Evolutionary conservation across 2,888 invertebrate genomes (phyloP).

Genomic region (Eristalinus aeneus): DNA sequence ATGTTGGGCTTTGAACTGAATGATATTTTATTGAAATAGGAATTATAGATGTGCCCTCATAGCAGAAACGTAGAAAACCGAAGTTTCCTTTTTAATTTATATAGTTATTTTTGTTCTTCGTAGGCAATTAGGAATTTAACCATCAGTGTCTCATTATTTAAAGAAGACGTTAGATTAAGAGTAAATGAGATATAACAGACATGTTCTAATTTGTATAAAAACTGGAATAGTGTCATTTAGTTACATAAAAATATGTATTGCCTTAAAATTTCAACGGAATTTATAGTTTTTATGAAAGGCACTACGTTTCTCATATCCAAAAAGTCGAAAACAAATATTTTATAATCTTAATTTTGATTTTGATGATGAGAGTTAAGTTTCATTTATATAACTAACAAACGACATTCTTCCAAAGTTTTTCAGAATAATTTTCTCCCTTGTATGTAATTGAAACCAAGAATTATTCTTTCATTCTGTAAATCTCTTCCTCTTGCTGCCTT

Average conservation of each 20-base stretch:
- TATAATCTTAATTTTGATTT: neutral
- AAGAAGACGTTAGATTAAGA: neutral
- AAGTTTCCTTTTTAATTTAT: conserved; percentile 12
- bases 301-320: too few species aligned
- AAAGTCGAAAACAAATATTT: neutral
- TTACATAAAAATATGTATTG: too few species aligned
- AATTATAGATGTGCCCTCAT: conserved; percentile 22
- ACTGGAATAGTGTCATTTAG: too few species aligned
- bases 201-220: neutral
- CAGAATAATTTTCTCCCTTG: conserved; percentile 45
- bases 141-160: too few species aligned
- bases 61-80: neutral
- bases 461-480: conserved; percentile 27
- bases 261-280: too few species aligned
- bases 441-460: conserved; percentile 44
- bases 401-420: conserved; percentile 49
- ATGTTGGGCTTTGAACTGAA: neutral
- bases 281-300: too few species aligned
- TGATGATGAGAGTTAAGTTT: neutral
- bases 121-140: too few species aligned
- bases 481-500: neutral
- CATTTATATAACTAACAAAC: neutral
- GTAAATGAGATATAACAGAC: neutral
- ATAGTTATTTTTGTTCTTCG: neutral
- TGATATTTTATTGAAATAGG: conserved; percentile 26